Evolutionary conservation across 2,888 invertebrate species (phyloP), one percentile per base, ranked within the genome.

Genomic region (Drosophila paranaensis): DNA sequence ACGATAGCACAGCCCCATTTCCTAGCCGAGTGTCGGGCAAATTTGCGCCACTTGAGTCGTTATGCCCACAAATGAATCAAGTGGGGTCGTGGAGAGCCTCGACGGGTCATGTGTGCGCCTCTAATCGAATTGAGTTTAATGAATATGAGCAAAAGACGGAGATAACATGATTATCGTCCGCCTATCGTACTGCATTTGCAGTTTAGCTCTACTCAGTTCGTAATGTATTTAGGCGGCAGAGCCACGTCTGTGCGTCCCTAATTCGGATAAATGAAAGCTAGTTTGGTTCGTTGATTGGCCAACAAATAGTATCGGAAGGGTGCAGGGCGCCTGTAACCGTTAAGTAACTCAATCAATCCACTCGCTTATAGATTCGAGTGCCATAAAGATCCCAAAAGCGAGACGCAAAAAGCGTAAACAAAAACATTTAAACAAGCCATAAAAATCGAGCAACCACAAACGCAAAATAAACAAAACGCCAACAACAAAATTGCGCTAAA

Each of bases 321-420:
- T 46, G 54, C 20, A 20, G 55, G 54, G 70, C 40, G 60, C 56
- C 65, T 64, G 66, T 58, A 2, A 33, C 10, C 9, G 9, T 2
- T 33, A 57, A 79, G 84, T 79, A 88, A 73, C 85, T 84, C 74
- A 84, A 89, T 83, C 88, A 89, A 89, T 89, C 88, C 66, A 71
- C 46, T 64, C 50, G 60, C 42, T 66, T 72, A 61, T 64, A 79
- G 71, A 73, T 67, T 60, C 68, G 56, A 78, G 71, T 71, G 46
- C 60, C 74, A 66, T 58, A 67, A 78, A 67, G 60, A 57, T 46
- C 35, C 46, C 16, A 54, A 37, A 54, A 30, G n/a, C 42, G 45
- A 51, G 60, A 51, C 39, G 46, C 30, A 43, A 55, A 40, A 57
- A 39, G 20, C 42, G 53, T 62, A 63, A 74, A 54, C 39, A 67